Evolutionary conservation across 2,888 invertebrate genomes (phyloP).

Genomic region (Ceraclea dissimilis): DNA sequence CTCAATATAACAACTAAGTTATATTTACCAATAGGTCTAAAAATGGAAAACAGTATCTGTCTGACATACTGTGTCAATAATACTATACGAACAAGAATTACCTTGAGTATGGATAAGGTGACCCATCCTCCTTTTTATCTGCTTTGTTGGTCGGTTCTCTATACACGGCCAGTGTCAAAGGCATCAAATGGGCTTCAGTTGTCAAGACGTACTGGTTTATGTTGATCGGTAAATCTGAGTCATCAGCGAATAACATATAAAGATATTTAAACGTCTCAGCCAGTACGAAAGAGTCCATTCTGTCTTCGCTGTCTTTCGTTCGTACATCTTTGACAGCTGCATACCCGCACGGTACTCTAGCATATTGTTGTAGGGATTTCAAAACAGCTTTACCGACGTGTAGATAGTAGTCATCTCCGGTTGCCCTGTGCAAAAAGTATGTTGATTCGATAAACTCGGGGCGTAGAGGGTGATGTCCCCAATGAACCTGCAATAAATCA

Average conservation of each 20-base stretch:
- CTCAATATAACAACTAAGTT: background rate
- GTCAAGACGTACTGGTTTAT: slow-evolving; percentile 84
- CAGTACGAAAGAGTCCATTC: slow-evolving; percentile 97
- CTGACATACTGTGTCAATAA: too few relatives aligned
- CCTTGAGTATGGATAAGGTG: slow-evolving; percentile 29
- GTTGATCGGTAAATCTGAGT: slow-evolving; percentile 72
- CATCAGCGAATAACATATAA: slow-evolving; percentile 86
- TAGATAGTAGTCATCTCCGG: slow-evolving; percentile 91
- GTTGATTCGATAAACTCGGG: slow-evolving; percentile 98
- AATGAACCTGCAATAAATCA: slow-evolving; percentile 65
- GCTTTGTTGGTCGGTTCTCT: slow-evolving; percentile 44
- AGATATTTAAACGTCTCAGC: slow-evolving; percentile 98
- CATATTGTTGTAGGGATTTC: slow-evolving; percentile 80
- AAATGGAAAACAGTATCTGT: too few relatives aligned
- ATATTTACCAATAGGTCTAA: background rate
- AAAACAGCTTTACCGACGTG: slow-evolving; percentile 83
- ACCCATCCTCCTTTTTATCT: slow-evolving; percentile 36
- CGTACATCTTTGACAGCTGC: slow-evolving; percentile 95
- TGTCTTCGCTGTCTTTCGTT: slow-evolving; percentile 84
- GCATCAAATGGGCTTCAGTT: slow-evolving; percentile 93
- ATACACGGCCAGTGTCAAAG: slow-evolving; percentile 68
- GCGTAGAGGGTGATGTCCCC: slow-evolving; percentile 94
- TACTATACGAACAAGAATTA: slow-evolving; percentile 25
- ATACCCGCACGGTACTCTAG: slow-evolving; percentile 93
- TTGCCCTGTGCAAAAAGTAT: slow-evolving; percentile 93